Conservation (phyloP, 2,888 invertebrate genomes). For the Selenia dentaria region DNA sequence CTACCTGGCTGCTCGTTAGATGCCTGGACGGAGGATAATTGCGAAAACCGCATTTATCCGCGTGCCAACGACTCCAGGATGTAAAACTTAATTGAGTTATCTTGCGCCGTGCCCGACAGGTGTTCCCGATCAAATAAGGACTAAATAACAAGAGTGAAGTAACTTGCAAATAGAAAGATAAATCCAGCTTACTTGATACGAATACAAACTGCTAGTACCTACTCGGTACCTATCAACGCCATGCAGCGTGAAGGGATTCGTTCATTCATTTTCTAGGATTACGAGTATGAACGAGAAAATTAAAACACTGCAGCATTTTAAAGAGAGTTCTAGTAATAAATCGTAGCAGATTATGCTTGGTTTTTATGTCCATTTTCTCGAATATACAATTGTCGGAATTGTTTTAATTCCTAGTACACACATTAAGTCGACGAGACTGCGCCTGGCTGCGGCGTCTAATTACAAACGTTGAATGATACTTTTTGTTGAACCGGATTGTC, state of each 20-base stretch:
- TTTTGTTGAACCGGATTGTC: conserved; percentile 72
- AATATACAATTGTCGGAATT: conserved; percentile 30
- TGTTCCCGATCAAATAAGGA: conserved; percentile 15
- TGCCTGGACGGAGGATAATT: conserved; percentile 66
- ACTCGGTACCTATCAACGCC: too few species aligned
- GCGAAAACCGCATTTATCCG: conserved; percentile 73
- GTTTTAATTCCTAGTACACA: conserved; percentile 45
- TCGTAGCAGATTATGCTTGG: conserved; percentile 23
- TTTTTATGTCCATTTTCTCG: conserved; percentile 17
- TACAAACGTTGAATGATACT: conserved; percentile 70
- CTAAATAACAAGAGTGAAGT: not conserved
- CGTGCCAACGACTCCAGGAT: conserved; percentile 63
- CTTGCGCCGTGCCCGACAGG: conserved; percentile 29
- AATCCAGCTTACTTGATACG: not conserved
- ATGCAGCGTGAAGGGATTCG: too few species aligned
- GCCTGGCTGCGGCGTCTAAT: conserved; percentile 63
- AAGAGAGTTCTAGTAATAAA: conserved; percentile 7
- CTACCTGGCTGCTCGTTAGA: conserved; percentile 55
- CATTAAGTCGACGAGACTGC: conserved; percentile 40
- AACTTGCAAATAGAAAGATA: not conserved
- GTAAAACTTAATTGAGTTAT: conserved; percentile 76
- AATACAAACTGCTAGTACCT: not conserved
- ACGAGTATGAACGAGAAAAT: not conserved
- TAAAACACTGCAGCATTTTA: conserved; percentile 2
- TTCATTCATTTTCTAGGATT: not conserved